These are phyloP conservation scores for Atta cephalotes DNA, from an alignment of 1,140 invertebrate species.

Conservation along the genomic window DNA sequence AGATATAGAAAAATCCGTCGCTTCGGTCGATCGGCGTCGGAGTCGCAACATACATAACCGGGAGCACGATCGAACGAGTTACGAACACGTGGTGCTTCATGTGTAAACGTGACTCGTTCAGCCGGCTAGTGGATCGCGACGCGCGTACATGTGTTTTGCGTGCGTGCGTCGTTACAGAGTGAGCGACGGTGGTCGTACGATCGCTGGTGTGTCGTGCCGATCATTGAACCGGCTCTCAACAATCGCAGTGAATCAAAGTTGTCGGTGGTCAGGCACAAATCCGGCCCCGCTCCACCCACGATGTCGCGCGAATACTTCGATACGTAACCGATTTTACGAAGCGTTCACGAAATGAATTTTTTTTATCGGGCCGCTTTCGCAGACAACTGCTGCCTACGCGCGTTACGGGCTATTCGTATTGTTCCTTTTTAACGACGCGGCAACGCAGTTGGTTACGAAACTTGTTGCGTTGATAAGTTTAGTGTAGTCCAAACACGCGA, in stretches of 20 bases:
- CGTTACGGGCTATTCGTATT: slow-evolving; percentile 24
- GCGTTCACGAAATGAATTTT: slow-evolving; percentile 53
- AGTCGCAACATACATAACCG: slow-evolving; percentile 26
- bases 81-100: slow-evolving; percentile 67
- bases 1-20: background rate
- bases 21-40: slow-evolving; percentile 23
- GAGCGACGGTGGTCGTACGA: slow-evolving; percentile 39
- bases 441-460: slow-evolving; percentile 45
- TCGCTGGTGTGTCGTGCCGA: slow-evolving; percentile 71
- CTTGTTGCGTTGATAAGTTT: slow-evolving; percentile 46
- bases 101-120: slow-evolving; percentile 71
- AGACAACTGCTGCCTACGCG: slow-evolving; percentile 46
- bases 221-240: slow-evolving; percentile 80
- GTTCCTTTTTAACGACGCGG: slow-evolving; percentile 47
- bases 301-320: slow-evolving; percentile 41
- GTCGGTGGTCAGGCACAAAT: slow-evolving; percentile 82
- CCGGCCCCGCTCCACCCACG: slow-evolving; percentile 78
- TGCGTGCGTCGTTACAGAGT: slow-evolving; percentile 52
- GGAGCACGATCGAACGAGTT: slow-evolving; percentile 57
- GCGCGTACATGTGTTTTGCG: slow-evolving; percentile 61
- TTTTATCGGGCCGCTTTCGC: slow-evolving; percentile 21
- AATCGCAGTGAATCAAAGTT: slow-evolving; percentile 83
- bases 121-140: slow-evolving; percentile 49
- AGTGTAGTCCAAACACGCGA: slow-evolving; percentile 9
- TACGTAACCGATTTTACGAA: slow-evolving; percentile 66